A percentile compares a stretch with the other conserved stretches of the same genome.
phyloP scores from a whole-genome alignment of 53 echinoderm and acorn worm genomes.

The Temnopleurus reevesii region DNA sequence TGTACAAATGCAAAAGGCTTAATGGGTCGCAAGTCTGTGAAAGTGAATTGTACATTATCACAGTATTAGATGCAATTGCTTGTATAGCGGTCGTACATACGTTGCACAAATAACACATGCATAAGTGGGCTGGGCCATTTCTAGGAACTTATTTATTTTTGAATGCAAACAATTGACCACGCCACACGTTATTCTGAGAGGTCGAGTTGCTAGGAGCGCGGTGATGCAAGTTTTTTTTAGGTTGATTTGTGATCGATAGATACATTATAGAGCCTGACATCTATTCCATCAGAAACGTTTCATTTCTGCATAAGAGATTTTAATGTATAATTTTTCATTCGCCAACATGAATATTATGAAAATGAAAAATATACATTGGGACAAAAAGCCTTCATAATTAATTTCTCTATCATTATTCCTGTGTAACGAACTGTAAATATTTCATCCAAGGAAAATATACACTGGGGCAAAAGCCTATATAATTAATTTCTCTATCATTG shows the following conservation, averaged over 20 bases:
- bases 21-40: background rate
- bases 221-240: slow-evolving; percentile 15
- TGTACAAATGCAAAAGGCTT: background rate
- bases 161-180: background rate
- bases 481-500: too few relatives aligned
- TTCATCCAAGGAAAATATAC: too few relatives aligned
- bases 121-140: slow-evolving; percentile 3
- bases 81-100: background rate
- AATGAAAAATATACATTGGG: too few relatives aligned
- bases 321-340: too few relatives aligned
- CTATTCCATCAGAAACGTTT: too few relatives aligned
- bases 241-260: background rate
- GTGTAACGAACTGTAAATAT: too few relatives aligned
- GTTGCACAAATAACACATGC: background rate
- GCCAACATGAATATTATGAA: too few relatives aligned
- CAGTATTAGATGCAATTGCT: slow-evolving; percentile 27
- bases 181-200: background rate
- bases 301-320: too few relatives aligned
- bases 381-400: too few relatives aligned
- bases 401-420: too few relatives aligned
- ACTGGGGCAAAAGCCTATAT: too few relatives aligned
- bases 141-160: slow-evolving; percentile 11
- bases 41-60: slow-evolving; percentile 4
- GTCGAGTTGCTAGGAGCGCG: background rate
- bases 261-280: too few relatives aligned